Conservation (phyloP, 53 echinoderm and acorn worm species). For the Mesocentrotus franciscanus region DNA sequence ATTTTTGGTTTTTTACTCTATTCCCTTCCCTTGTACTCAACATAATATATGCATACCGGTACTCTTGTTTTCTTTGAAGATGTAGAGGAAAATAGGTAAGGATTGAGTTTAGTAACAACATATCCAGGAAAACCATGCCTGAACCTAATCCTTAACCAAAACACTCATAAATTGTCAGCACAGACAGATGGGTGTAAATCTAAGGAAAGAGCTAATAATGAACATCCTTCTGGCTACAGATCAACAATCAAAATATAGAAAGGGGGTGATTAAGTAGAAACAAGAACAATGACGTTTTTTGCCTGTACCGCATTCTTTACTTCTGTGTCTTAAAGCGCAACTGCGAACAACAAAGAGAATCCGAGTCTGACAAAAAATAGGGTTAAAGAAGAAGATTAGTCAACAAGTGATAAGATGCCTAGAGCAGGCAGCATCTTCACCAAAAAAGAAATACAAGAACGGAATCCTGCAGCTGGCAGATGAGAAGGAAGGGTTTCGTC, state of each 20-base stretch:
- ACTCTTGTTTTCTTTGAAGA: neutral
- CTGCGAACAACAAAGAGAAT: constrained; percentile 4
- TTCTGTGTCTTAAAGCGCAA: too few relatives aligned
- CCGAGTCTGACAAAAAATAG: neutral
- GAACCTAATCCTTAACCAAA: too few relatives aligned
- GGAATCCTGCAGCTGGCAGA: constrained; percentile 28
- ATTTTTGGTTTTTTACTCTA: too few relatives aligned
- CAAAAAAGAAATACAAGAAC: constrained; percentile 11
- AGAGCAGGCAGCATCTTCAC: neutral
- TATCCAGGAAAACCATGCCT: neutral
- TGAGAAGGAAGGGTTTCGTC: neutral
- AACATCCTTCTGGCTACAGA: too few relatives aligned
- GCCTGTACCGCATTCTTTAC: too few relatives aligned
- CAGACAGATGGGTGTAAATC: too few relatives aligned
- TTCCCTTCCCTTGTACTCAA: neutral
- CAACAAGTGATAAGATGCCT: neutral
- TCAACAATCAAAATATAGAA: too few relatives aligned
- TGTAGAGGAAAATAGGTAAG: neutral
- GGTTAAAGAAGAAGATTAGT: constrained; percentile 5
- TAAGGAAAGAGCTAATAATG: too few relatives aligned
- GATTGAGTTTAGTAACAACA: neutral
- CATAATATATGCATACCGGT: neutral
- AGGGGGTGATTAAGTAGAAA: too few relatives aligned
- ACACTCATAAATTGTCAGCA: too few relatives aligned
- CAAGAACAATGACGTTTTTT: too few relatives aligned